Base-by-base conservation (phyloP, 2,113 vertebrate species). In the Heterotis niloticus region DNA sequence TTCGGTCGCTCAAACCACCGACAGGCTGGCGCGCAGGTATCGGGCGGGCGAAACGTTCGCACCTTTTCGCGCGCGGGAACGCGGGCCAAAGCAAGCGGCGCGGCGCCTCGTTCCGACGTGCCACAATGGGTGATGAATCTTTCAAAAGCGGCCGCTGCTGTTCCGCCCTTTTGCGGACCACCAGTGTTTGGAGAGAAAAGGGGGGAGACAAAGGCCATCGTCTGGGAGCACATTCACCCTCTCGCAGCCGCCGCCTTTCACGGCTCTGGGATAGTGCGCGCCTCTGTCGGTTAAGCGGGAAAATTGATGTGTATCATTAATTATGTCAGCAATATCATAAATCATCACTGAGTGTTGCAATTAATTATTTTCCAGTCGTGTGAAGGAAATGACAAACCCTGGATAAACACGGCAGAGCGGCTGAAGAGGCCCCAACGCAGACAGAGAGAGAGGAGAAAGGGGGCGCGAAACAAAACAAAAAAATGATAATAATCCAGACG, bases 271-370 rank as follows among this genome's bases (percentile, higher is more conserved):
- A 86, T 83, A 83, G 88, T 84, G 84, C 84, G 85, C 86, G 89
- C 91, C 89, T 95, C 89, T 88, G 95, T 96, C 94, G 96, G 92
- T 95, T 97, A 95, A 92, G 88, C 91, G 90, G 90, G 92, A 94
- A 96, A 96, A 95, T 94, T 95, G 94, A 96, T 96, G 94, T 93
- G 92, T 94, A 94, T 95, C 94, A 96, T 97, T 97, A 97, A 96
- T 98, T 96, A 97, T 80, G 90, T 95, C 95, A 95, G 92, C 92
- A 92, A 95, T 95, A 96, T 94, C 94, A 95, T 97, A 96, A 96
- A 97, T 97, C 94, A 96, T 93, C 89, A 92, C 88, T 94, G 92
- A 95, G 90, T 91, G 88, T 90, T 91, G 89, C 92, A 96, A 97
- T 96, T 96, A 96, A 95, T 98, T 96, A 95, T 94, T 96, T 95